A percentile compares a stretch with the other conserved stretches of the same genome.
phyloP scores from a whole-genome alignment of 2,113 vertebrate species.

The Taxidea taxus region DNA sequence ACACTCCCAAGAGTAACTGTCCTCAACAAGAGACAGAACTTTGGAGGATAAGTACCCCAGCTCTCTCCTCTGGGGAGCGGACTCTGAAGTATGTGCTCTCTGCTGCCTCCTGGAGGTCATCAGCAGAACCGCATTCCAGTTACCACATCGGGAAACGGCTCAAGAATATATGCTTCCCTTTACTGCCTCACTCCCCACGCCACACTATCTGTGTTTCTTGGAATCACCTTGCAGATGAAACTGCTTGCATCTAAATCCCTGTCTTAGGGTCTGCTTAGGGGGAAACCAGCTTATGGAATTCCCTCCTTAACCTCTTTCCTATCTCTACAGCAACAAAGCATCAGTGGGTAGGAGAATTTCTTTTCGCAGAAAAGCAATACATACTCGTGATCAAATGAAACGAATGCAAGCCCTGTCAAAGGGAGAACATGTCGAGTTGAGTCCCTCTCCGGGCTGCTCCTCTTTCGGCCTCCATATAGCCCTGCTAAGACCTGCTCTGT shows the following conservation, averaged over 20 bases:
- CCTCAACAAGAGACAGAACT: not conserved
- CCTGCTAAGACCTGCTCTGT: not conserved
- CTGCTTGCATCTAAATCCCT: not conserved
- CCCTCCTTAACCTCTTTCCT: not conserved
- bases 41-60: not conserved
- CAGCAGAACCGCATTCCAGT: not conserved
- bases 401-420: not conserved
- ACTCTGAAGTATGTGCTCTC: not conserved
- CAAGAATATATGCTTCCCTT: no score
- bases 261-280: not conserved
- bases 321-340: not conserved
- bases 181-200: not conserved
- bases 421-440: not conserved
- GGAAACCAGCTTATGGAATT: not conserved
- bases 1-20: not conserved
- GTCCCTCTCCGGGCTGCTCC: not conserved
- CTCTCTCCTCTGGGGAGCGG: not conserved
- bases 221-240: not conserved
- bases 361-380: not conserved
- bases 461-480: not conserved
- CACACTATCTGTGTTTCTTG: not conserved
- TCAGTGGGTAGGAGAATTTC: not conserved
- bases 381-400: not conserved
- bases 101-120: not conserved
- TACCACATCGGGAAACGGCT: not conserved